Conservation (phyloP, 2,888 invertebrate species). For the Loripinus fragilis region DNA sequence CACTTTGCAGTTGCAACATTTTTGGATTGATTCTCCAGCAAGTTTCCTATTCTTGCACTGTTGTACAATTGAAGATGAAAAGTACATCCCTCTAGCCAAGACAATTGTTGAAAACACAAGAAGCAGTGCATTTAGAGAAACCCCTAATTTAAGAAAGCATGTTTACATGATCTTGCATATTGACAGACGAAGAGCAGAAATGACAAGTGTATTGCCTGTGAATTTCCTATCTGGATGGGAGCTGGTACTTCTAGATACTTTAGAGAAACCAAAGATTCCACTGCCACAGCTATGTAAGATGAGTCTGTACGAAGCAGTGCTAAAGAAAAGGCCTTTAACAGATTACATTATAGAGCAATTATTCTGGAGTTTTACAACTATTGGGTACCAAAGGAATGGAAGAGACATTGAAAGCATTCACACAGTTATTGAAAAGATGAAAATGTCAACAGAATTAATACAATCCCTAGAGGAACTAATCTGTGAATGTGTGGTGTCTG, state of each 20-base stretch:
- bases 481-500: neutral
- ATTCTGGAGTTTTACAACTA: slow-evolving; percentile 63
- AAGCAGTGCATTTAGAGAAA: slow-evolving; percentile 8
- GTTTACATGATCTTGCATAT: slow-evolving; percentile 50
- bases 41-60: slow-evolving; percentile 59
- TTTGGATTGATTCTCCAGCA: slow-evolving; percentile 48
- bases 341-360: slow-evolving; percentile 51
- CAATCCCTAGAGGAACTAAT: slow-evolving; percentile 17
- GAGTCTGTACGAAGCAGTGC: slow-evolving; percentile 41
- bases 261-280: slow-evolving; percentile 40
- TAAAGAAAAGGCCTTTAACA: slow-evolving; percentile 34
- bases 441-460: slow-evolving; percentile 24
- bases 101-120: slow-evolving; percentile 48
- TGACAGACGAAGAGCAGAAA: slow-evolving; percentile 25
- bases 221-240: slow-evolving; percentile 65
- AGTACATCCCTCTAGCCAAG: slow-evolving; percentile 61
- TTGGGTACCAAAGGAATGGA: slow-evolving; percentile 47
- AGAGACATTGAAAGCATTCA: slow-evolving; percentile 49
- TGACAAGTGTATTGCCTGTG: slow-evolving; percentile 45
- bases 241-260: slow-evolving; percentile 55
- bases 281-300: slow-evolving; percentile 36
- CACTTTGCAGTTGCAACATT: slow-evolving; percentile 41
- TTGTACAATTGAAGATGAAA: slow-evolving; percentile 52
- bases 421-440: slow-evolving; percentile 35
- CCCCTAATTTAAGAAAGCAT: slow-evolving; percentile 12